Evolutionary conservation across 1,140 invertebrate genomes (phyloP).

Genomic region (Littorina saxatilis): DNA sequence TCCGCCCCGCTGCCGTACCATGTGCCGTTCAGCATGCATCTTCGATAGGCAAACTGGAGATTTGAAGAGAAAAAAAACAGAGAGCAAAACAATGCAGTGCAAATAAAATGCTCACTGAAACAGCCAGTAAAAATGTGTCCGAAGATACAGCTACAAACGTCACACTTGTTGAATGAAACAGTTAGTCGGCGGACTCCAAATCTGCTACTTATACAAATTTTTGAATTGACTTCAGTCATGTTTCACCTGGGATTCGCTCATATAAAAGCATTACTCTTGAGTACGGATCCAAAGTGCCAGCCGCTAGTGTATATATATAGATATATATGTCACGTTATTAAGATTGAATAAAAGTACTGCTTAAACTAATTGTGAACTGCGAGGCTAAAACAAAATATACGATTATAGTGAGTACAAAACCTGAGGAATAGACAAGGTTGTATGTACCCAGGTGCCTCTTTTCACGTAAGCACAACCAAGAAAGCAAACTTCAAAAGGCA

Average conservation of each 20-base stretch:
- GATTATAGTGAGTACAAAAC: too few species aligned
- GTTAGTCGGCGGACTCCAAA: not conserved
- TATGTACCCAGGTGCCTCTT: too few species aligned
- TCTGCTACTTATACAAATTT: not conserved
- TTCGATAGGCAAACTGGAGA: not conserved
- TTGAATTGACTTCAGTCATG: not conserved
- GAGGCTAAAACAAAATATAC: too few species aligned
- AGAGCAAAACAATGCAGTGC: not conserved
- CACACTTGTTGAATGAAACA: not conserved
- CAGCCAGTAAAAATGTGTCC: not conserved
- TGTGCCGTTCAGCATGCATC: not conserved
- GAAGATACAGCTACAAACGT: not conserved
- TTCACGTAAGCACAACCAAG: too few species aligned
- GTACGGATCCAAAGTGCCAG: too few species aligned
- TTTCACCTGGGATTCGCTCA: not conserved
- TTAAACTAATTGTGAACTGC: too few species aligned
- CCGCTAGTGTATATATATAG: too few species aligned
- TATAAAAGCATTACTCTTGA: too few species aligned
- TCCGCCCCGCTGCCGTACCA: not conserved
- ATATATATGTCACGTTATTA: too few species aligned
- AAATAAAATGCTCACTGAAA: not conserved
- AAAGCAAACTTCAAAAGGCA: too few species aligned
- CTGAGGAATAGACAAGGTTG: too few species aligned
- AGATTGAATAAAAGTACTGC: too few species aligned
- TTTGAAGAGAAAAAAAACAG: not conserved